A percentile compares a stretch with the other conserved stretches of the same genome.
These are phyloP conservation scores for Eretmocerus hayati DNA, from an alignment of 2,888 invertebrate species.

Conservation along the genomic window DNA sequence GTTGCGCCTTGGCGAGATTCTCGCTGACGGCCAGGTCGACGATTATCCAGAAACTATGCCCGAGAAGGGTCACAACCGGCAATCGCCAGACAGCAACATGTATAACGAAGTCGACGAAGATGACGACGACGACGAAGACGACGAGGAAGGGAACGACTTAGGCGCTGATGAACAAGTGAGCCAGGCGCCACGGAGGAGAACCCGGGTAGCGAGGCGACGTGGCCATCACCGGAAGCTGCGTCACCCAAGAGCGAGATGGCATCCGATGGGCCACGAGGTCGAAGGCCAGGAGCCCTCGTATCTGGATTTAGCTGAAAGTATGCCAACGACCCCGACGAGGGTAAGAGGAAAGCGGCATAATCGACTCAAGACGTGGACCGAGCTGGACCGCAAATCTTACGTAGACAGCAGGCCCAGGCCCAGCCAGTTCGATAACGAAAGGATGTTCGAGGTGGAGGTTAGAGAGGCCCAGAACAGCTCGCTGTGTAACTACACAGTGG, in stretches of 20 bases:
- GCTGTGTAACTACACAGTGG: slow-evolving; percentile 30
- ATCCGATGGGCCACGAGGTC: not conserved
- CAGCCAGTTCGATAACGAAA: not conserved
- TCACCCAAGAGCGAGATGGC: not conserved
- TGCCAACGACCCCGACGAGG: too few relatives aligned
- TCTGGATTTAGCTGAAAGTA: too few relatives aligned
- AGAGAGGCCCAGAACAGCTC: slow-evolving; percentile 28
- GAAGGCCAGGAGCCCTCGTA: not conserved
- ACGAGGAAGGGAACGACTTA: not conserved
- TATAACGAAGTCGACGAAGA: not conserved
- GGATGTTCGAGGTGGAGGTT: slow-evolving; percentile 25
- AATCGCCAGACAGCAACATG: too few relatives aligned
- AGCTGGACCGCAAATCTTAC: slow-evolving; percentile 4
- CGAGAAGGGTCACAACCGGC: not conserved
- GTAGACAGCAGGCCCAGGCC: not conserved
- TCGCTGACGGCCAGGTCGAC: not conserved
- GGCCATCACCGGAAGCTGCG: not conserved
- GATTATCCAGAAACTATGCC: not conserved
- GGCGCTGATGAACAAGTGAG: not conserved
- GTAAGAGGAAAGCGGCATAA: slow-evolving; percentile 10
- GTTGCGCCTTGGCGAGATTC: not conserved
- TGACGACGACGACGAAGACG: not conserved
- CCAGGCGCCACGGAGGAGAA: not conserved
- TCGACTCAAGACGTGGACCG: slow-evolving; percentile 1
- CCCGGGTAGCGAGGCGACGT: not conserved